A percentile compares a stretch with the other conserved stretches of the same genome.
phyloP scores from a whole-genome alignment of 2,888 invertebrate species.

The Hydraecia micacea region DNA sequence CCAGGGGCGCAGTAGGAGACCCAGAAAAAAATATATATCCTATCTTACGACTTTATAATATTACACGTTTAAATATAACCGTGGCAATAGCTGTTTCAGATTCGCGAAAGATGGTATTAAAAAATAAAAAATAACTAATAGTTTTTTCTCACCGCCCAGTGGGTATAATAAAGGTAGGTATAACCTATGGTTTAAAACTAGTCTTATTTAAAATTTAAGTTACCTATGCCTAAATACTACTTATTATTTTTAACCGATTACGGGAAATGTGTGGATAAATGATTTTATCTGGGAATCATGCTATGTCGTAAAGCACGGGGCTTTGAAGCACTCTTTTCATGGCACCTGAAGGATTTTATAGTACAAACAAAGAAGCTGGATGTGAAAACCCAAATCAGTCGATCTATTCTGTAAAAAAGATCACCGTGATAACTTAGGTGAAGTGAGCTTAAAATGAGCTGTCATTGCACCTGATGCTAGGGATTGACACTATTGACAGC shows the following conservation, averaged over 20 bases:
- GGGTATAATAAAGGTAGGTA: no score
- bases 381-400: background rate
- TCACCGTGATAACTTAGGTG: background rate
- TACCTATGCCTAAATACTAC: background rate
- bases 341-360: background rate
- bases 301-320: background rate
- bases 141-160: no score
- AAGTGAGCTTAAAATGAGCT: background rate
- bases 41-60: no score
- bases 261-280: background rate
- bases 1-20: no score
- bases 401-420: background rate
- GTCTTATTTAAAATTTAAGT: background rate
- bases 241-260: background rate
- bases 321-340: background rate
- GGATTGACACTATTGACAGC: background rate
- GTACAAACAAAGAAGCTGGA: background rate
- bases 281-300: background rate
- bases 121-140: no score
- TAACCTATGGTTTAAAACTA: background rate
- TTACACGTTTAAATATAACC: no score
- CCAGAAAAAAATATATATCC: no score
- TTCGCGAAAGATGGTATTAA: no score
- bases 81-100: no score
- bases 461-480: background rate